These are phyloP conservation scores for Leptoclinus maculatus DNA, from an alignment of 2,797 vertebrate species.

Conservation along the genomic window DNA sequence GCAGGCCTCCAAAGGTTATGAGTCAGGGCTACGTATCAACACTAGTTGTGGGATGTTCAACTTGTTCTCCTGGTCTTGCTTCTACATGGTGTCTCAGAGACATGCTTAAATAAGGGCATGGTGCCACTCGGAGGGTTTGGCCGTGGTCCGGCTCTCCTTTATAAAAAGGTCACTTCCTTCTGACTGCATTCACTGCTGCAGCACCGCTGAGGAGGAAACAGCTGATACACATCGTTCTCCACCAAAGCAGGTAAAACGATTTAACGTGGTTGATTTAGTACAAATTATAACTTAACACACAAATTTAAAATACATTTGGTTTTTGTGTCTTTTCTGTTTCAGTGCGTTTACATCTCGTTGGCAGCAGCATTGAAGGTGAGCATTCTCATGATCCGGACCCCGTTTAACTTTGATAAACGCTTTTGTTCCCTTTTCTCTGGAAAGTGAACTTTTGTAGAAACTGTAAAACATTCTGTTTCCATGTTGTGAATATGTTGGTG, in stretches of 20 bases:
- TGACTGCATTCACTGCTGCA: neutral
- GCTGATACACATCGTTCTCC: neutral
- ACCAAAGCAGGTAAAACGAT: neutral
- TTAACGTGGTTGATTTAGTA: neutral
- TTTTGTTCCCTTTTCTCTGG: too few relatives aligned
- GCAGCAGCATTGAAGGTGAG: neutral
- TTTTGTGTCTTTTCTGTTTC: neutral
- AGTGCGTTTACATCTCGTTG: neutral
- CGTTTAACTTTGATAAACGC: too few relatives aligned
- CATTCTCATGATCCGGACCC: neutral
- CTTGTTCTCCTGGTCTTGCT: neutral
- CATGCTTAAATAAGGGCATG: neutral
- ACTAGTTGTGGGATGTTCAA: too few relatives aligned
- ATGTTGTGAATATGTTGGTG: too few relatives aligned
- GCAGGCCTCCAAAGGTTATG: too few relatives aligned
- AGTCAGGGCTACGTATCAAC: too few relatives aligned
- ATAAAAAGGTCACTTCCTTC: neutral
- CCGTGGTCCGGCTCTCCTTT: neutral
- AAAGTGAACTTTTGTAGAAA: too few relatives aligned
- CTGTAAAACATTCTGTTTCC: too few relatives aligned
- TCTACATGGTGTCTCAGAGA: accelerated
- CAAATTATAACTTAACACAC: neutral
- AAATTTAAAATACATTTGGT: neutral
- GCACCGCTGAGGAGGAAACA: neutral
- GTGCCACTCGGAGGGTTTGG: neutral